Base-by-base conservation (phyloP, 1,140 invertebrate genomes). In the Pollicipes pollicipes region DNA sequence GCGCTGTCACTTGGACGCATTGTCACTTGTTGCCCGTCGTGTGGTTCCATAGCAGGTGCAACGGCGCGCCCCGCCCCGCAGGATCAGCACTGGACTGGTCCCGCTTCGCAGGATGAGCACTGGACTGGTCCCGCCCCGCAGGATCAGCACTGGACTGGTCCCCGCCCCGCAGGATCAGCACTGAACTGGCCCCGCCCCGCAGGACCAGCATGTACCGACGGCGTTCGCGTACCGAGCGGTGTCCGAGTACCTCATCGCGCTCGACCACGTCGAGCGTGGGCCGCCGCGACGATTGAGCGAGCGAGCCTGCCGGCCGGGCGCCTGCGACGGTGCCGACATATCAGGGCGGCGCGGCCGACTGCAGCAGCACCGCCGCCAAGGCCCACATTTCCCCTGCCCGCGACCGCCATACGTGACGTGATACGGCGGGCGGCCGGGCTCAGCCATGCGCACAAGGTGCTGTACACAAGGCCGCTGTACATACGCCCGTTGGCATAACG, bases 1-100 rank as follows among this genome's bases (percentile, higher is more conserved):
- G n/a, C n/a, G n/a, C n/a, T n/a, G n/a, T n/a, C n/a, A n/a, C n/a
- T n/a, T n/a, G n/a, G n/a, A n/a, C n/a, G n/a, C n/a, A n/a, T n/a
- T n/a, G n/a, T n/a, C n/a, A n/a, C n/a, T n/a, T n/a, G n/a, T n/a
- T n/a, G n/a, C n/a, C n/a, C n/a, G n/a, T n/a, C n/a, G n/a, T n/a
- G n/a, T n/a, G n/a, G n/a, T n/a, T n/a, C n/a, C n/a, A n/a, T n/a
- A n/a, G n/a, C n/a, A n/a, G n/a, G n/a, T n/a, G n/a, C n/a, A n/a
- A n/a, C n/a, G n/a, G n/a, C n/a, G n/a, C n/a, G 45, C 3, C 6
- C 45, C 45, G 45, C 45, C 45, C 21, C 84, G 30, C 82, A 97
- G 93, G 95, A 99, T 82, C 96, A 99, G 81, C 99, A 99, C 82
- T 93, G 98, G n/a, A n/a, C n/a, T n/a, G n/a, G n/a, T n/a, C n/a